Conservation (phyloP, 2,113 vertebrate genomes). For the Apus apus region DNA sequence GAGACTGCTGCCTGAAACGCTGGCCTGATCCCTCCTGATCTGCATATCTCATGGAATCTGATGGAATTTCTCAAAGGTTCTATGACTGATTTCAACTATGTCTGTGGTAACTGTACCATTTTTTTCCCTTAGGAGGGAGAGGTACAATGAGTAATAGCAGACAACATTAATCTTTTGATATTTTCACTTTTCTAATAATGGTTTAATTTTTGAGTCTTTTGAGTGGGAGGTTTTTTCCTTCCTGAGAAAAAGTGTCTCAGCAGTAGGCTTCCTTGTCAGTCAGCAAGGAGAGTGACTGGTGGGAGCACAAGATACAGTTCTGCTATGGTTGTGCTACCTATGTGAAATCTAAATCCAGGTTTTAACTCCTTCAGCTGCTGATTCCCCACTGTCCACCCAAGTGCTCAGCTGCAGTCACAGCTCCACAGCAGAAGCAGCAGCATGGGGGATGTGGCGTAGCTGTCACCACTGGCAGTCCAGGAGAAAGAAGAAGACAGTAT, state of each 20-base stretch:
- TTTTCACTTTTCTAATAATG: neutral
- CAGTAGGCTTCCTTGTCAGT: neutral
- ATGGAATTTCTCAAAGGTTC: neutral
- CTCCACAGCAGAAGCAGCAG: neutral
- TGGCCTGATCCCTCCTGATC: neutral
- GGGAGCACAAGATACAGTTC: neutral
- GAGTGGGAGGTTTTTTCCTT: neutral
- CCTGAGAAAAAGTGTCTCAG: neutral
- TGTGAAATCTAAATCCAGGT: neutral
- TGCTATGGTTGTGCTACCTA: neutral
- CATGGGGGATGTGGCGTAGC: neutral
- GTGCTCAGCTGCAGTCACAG: neutral
- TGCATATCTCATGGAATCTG: neutral
- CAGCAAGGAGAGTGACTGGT: neutral
- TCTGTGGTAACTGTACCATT: neutral
- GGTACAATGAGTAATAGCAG: neutral
- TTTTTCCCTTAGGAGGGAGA: neutral
- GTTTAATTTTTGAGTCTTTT: neutral
- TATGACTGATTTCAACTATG: neutral
- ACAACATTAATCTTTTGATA: neutral
- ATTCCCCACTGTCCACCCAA: neutral
- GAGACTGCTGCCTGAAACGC: neutral
- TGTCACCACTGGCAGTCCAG: neutral
- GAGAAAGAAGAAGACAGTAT: neutral
- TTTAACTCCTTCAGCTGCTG: neutral